These are phyloP conservation scores for Aramus guarauna DNA, from an alignment of 2,113 vertebrate genomes.

Conservation along the genomic window DNA sequence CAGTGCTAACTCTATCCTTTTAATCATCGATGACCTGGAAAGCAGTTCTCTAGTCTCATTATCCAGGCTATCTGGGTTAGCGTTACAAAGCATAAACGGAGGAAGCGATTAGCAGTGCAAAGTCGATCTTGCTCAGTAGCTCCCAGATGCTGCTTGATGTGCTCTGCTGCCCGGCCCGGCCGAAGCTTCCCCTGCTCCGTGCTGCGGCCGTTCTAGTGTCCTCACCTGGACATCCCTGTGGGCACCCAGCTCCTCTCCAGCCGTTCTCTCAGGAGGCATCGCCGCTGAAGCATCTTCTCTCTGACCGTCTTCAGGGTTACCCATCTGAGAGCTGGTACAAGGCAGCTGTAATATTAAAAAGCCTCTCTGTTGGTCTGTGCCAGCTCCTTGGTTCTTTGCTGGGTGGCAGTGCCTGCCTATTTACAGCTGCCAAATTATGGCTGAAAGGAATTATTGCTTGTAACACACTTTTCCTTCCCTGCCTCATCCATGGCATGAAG, in stretches of 20 bases:
- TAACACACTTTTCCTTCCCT: not conserved
- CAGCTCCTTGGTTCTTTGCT: not conserved
- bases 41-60: not conserved
- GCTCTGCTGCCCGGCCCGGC: not conserved
- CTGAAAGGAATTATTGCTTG: not conserved
- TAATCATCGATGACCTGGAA: not conserved
- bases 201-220: not conserved
- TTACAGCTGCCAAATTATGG: not conserved
- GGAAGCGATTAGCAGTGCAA: not conserved
- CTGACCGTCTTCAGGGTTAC: fast-evolving
- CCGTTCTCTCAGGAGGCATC: not conserved
- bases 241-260: not conserved
- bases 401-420: not conserved
- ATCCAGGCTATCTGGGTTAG: not conserved
- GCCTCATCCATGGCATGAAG: not conserved
- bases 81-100: not conserved
- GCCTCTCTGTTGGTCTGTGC: no score
- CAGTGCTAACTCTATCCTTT: not conserved
- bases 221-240: not conserved
- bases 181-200: not conserved
- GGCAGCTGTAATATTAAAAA: not conserved
- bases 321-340: not conserved
- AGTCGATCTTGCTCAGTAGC: not conserved
- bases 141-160: not conserved
- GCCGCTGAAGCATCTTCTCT: not conserved